Conservation (phyloP, 2,113 vertebrate genomes). For the Thalassarche chlororhynchos region DNA sequence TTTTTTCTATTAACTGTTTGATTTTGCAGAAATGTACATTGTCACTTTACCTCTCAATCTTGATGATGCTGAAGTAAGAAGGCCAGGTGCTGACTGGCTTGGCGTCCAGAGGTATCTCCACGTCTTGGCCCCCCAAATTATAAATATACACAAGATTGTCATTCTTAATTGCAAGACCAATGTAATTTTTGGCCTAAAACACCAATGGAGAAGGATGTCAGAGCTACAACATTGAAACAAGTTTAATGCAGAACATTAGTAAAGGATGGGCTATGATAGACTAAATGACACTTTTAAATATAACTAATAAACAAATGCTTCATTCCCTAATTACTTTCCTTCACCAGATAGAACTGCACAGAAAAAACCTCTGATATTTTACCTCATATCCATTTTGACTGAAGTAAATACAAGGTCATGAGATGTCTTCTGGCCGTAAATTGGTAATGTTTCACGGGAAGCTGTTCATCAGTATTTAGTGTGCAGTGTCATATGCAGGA, state of each 20-base stretch:
- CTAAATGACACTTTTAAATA: background rate
- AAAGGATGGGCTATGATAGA: background rate
- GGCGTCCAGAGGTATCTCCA: constrained; percentile 93
- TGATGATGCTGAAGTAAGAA: constrained; percentile 92
- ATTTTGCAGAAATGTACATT: background rate
- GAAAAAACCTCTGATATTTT: background rate
- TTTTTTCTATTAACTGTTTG: background rate
- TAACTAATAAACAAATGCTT: background rate
- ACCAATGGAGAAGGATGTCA: background rate
- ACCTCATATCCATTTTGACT: background rate
- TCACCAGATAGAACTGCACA: background rate
- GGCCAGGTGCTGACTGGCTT: constrained; percentile 97
- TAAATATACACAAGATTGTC: constrained; percentile 94
- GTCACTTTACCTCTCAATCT: constrained; percentile 89
- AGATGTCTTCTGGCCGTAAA: background rate
- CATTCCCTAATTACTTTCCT: background rate
- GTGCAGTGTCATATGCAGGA: background rate
- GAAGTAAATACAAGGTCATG: background rate
- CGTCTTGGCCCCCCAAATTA: constrained; percentile 89
- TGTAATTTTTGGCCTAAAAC: constrained; percentile 88
- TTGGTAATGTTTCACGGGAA: background rate
- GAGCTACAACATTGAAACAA: background rate
- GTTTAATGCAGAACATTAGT: background rate
- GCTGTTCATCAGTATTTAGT: background rate
- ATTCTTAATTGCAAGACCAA: constrained; percentile 95